Conservation (phyloP, 1,140 invertebrate genomes). For the Orchesella cincta region DNA sequence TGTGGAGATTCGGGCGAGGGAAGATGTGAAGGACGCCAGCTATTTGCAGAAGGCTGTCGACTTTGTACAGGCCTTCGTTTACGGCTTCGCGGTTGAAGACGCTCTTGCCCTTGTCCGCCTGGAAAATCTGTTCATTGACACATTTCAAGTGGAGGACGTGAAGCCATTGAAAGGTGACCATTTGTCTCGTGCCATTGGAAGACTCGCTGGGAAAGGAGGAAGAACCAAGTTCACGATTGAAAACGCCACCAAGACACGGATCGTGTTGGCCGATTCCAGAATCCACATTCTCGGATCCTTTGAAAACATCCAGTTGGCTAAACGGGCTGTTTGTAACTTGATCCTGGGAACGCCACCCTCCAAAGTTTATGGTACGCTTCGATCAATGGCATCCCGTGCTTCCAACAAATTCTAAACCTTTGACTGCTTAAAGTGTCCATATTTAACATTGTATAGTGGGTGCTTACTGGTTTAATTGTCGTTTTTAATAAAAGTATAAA, state of each 20-base stretch:
- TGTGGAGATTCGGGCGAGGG: slow-evolving; percentile 78
- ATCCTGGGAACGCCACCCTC: slow-evolving; percentile 94
- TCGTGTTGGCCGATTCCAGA: slow-evolving; percentile 93
- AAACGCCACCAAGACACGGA: slow-evolving; percentile 97
- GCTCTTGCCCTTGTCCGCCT: slow-evolving; percentile 89
- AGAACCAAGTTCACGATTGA: slow-evolving; percentile 98
- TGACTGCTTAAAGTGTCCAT: too few species aligned
- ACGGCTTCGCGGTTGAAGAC: slow-evolving; percentile 97
- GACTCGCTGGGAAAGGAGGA: slow-evolving; percentile 95
- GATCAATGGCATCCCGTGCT: slow-evolving; percentile 78
- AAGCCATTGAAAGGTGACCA: slow-evolving; percentile 96
- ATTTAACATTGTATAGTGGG: too few species aligned
- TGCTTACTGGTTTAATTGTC: too few species aligned
- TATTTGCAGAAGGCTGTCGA: slow-evolving; percentile 97
- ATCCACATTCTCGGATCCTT: slow-evolving; percentile 97
- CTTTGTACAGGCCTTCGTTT: slow-evolving; percentile 95
- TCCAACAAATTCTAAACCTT: slow-evolving; percentile 81
- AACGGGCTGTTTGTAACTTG: slow-evolving; percentile 94
- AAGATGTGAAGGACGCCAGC: slow-evolving; percentile 81
- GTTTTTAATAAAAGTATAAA: too few species aligned
- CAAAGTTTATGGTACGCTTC: slow-evolving; percentile 92
- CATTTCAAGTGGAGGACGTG: slow-evolving; percentile 96
- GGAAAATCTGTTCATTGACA: slow-evolving; percentile 96
- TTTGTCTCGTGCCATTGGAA: slow-evolving; percentile 89
- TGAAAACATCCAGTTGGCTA: slow-evolving; percentile 93